Evolutionary conservation across 2,797 vertebrate genomes (phyloP), one percentile per base, ranked within the genome.

Genomic region (Phataginus tetradactyla): DNA sequence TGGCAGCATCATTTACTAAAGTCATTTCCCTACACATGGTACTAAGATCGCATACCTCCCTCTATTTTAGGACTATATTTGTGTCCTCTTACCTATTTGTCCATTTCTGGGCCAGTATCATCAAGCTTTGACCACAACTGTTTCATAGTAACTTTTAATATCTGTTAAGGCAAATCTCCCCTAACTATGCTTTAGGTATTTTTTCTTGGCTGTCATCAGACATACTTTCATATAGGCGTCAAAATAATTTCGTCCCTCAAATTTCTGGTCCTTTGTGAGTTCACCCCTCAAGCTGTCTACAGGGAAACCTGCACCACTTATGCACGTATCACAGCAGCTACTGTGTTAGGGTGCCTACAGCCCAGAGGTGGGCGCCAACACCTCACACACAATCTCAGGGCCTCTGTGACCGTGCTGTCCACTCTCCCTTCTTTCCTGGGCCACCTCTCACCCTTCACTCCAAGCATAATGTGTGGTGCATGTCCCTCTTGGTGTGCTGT

Each of bases 101-200:
- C 68, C 34, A 18, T 21, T 86, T 51, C 68, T 85, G 83, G n/a
- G 64, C 51, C 34, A 59, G 0, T 17, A 55, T 32, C 51, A 59
- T 32, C 6, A 57, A 57, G 42, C 74, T 64, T 37, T 59, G 57
- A 51, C 20, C 27, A 66, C 42, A 57, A 34, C 8, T 23, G 55
- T 61, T 61, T 94, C 74, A 61, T 20, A 69, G 34, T n/a, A 88
- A 80, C 20, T 90, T 87, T 86, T 81, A 57, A 0, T 37, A 85
- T 3, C 34, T 61, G 20, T 81, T 85, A 91, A 88, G 3, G 66
- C 32, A 74, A 79, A 18, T 68, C 34, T 78, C 32, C 59, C 42
- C 57, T 74, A 84, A 94, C 5, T 20, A n/a, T 63, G 77, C 17
- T 74, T 95, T 21, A 68, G 29, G 77, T 66, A 32, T 42, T 72